A percentile compares a stretch with the other conserved stretches of the same genome.
Evolutionary conservation across 2,888 invertebrate species (phyloP).

Genomic region (Hypena proboscidalis): DNA sequence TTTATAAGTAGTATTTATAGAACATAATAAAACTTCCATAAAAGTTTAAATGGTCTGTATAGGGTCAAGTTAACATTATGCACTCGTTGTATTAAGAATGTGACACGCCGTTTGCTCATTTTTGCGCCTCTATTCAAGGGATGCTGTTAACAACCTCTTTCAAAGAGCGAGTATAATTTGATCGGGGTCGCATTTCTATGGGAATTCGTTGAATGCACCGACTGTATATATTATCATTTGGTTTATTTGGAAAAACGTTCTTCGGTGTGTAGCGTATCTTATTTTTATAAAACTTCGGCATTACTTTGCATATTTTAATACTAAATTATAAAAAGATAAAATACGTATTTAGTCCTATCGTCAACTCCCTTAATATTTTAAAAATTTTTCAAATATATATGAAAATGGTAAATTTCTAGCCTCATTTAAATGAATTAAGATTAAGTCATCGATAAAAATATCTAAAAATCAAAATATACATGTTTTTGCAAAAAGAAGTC

Average conservation of each 20-base stretch:
- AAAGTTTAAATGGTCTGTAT: conserved; percentile 72
- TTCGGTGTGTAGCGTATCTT: conserved; percentile 2
- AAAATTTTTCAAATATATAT: no score
- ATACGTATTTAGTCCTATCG: no score
- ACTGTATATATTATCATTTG: conserved; percentile 38
- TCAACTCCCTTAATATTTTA: no score
- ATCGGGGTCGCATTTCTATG: conserved; percentile 82
- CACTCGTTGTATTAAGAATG: conserved; percentile 71
- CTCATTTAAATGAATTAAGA: background rate
- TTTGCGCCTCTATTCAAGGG: conserved; percentile 78
- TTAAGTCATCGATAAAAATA: background rate
- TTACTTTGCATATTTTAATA: no score
- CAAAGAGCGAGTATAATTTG: conserved; percentile 83
- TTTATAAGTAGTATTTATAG: conserved; percentile 64
- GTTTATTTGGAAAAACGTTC: conserved; percentile 7
- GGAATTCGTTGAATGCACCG: conserved; percentile 68
- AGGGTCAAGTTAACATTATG: conserved; percentile 80
- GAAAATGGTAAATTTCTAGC: no score
- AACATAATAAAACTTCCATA: conserved; percentile 70
- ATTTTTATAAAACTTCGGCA: background rate
- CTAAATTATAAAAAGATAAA: no score
- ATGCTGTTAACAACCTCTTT: conserved; percentile 84
- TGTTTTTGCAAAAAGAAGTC: conserved; percentile 37
- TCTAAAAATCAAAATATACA: background rate
- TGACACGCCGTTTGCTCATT: conserved; percentile 82